A percentile compares a stretch with the other conserved stretches of the same genome.
Conservation (phyloP, 2,797 vertebrate species). For the Emys orbicularis region DNA sequence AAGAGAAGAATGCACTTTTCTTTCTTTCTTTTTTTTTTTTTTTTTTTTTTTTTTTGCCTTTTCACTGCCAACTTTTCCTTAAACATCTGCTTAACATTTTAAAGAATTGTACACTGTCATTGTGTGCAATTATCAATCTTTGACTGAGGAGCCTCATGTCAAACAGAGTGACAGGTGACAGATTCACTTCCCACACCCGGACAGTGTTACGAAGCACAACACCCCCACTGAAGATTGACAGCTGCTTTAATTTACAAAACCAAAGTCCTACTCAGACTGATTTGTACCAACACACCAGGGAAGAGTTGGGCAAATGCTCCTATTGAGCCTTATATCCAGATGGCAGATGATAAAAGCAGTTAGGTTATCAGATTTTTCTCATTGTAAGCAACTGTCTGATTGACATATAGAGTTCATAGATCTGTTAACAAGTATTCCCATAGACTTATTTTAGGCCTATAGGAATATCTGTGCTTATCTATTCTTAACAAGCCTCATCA, state of each 20-base stretch:
- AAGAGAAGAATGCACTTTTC: background rate
- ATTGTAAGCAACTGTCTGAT: background rate
- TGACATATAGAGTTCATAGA: constrained; percentile 1
- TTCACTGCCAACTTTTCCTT: background rate
- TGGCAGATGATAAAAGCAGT: background rate
- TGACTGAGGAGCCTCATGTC: constrained; percentile 36
- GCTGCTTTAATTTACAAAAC: constrained; percentile 47
- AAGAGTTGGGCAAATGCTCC: constrained; percentile 8
- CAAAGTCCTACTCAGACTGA: constrained; percentile 21
- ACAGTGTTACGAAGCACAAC: constrained; percentile 50
- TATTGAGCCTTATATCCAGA: constrained; percentile 1
- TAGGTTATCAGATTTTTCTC: constrained; percentile 1
- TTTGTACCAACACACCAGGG: constrained; percentile 40
- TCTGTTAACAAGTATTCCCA: background rate
- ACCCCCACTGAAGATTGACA: constrained; percentile 54
- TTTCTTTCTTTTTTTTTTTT: background rate
- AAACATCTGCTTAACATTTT: constrained; percentile 43
- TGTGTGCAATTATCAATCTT: background rate
- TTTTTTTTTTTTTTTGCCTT: background rate
- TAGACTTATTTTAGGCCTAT: background rate
- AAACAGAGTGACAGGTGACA: constrained; percentile 66
- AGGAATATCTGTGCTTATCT: background rate
- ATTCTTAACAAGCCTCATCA: background rate
- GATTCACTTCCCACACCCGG: constrained; percentile 57
- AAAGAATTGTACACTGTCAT: constrained; percentile 45